A percentile compares a stretch with the other conserved stretches of the same genome.
Conservation (phyloP, 2,113 vertebrate genomes). For the Haemorhous mexicanus region DNA sequence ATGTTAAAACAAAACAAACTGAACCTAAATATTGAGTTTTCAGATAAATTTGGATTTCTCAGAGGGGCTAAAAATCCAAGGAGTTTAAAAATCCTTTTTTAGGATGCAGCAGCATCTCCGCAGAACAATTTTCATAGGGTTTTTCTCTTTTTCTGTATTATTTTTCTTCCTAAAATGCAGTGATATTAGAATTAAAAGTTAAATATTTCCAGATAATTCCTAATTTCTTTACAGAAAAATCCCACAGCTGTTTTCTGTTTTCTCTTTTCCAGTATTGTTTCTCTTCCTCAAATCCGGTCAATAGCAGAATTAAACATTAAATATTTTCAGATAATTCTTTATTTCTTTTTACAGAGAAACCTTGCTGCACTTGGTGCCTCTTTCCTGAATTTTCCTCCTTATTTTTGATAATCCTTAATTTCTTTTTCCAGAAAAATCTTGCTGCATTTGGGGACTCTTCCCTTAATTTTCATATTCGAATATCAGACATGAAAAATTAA, state of each 20-base stretch:
- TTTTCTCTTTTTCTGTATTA: background rate
- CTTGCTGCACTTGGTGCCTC: rapidly evolving
- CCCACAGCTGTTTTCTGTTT: background rate
- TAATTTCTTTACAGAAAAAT: background rate
- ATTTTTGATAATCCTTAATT: background rate
- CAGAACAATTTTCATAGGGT: rapidly evolving
- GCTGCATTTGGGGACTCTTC: too few relatives aligned
- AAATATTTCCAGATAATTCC: background rate
- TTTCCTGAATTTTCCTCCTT: background rate
- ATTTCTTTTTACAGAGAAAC: background rate
- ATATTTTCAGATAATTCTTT: background rate
- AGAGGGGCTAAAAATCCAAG: background rate
- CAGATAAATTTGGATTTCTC: rapidly evolving
- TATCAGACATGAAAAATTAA: background rate
- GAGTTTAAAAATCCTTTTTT: background rate
- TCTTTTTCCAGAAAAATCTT: background rate
- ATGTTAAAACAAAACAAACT: background rate
- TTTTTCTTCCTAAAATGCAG: background rate
- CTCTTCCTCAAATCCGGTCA: too few relatives aligned
- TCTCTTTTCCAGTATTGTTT: background rate
- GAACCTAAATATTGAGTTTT: background rate
- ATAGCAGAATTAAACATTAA: background rate
- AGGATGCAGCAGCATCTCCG: background rate
- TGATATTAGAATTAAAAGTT: background rate
- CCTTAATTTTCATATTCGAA: background rate